Evolutionary conservation across 2,888 invertebrate species (phyloP).

Genomic region (Tipula vernalis): DNA sequence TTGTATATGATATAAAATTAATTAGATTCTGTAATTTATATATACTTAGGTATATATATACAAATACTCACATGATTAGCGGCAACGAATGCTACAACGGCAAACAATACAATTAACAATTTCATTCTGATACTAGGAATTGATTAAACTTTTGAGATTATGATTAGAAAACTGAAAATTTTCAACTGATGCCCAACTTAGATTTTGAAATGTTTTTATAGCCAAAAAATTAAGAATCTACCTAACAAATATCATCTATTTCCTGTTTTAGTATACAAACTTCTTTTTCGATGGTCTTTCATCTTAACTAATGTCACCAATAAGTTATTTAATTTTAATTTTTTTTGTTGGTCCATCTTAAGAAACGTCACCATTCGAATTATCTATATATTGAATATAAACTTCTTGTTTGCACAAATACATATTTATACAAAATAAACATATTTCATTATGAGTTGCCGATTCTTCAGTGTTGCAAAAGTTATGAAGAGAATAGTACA

Average conservation of each 20-base stretch:
- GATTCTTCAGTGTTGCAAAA: no score
- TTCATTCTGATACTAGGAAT: constrained; percentile 11
- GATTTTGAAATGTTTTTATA: not conserved
- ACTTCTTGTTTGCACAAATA: no score
- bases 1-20: not conserved
- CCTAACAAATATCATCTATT: not conserved
- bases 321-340: no score
- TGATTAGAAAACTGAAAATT: not conserved
- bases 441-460: no score
- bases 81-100: constrained; percentile 8
- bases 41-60: constrained; percentile 15
- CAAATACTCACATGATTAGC: not conserved
- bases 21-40: not conserved
- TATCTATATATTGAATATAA: no score
- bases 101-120: constrained; percentile 4
- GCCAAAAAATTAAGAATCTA: not conserved
- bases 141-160: not conserved
- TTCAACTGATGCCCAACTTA: not conserved
- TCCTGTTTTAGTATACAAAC: no score
- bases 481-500: not conserved
- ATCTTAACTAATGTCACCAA: no score
- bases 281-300: no score
- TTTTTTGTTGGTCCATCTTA: no score
- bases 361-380: no score
- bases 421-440: no score